Conservation (phyloP, 1,140 invertebrate genomes). For the Anagrus nilaparvatae region DNA sequence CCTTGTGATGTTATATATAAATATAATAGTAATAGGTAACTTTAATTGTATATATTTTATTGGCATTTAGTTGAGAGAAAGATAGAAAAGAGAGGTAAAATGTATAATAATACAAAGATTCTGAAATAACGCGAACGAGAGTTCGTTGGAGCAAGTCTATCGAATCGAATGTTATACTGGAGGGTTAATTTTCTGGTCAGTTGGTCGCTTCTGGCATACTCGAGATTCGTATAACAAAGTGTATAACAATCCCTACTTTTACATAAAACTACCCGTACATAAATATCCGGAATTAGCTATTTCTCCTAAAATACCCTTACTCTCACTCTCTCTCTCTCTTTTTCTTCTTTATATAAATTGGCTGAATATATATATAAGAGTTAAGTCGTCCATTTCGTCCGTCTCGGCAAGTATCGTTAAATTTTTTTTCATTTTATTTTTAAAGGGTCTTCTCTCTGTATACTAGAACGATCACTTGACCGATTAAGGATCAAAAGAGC, state of each 20-base stretch:
- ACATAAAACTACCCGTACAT: constrained; percentile 42
- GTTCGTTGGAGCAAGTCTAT: constrained; percentile 29
- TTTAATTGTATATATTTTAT: too few species aligned
- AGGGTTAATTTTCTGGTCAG: constrained; percentile 47
- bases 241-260: constrained; percentile 41
- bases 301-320: constrained; percentile 39
- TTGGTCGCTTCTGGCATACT: constrained; percentile 45
- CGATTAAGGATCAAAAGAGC: constrained; percentile 40
- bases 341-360: too few species aligned
- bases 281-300: constrained; percentile 47
- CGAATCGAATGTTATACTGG: constrained; percentile 41
- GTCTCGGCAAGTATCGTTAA: too few species aligned
- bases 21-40: too few species aligned
- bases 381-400: too few species aligned
- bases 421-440: constrained; percentile 5
- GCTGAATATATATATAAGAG: too few species aligned
- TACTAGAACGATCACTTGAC: constrained; percentile 40
- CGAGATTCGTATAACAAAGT: constrained; percentile 36
- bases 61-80: too few species aligned
- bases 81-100: too few species aligned
- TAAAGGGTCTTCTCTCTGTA: constrained; percentile 11
- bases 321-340: constrained; percentile 19
- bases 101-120: too few species aligned
- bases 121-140: too few species aligned
- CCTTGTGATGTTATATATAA: too few species aligned